Evolutionary conservation across 2,113 vertebrate genomes (phyloP).

Genomic region (Sterna hirundo): DNA sequence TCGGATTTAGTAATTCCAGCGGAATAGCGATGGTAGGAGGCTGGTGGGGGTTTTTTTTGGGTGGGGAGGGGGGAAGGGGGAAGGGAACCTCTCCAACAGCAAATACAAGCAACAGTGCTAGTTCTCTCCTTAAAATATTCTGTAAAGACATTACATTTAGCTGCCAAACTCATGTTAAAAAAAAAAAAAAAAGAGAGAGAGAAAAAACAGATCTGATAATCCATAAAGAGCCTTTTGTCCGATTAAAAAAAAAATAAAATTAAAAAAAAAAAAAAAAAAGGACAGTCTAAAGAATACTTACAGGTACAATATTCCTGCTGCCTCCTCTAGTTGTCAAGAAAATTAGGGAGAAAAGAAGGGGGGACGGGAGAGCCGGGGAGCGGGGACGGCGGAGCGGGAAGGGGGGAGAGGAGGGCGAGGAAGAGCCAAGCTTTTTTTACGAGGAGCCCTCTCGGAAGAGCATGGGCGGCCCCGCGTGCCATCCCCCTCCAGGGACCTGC

Average conservation of each 20-base stretch:
- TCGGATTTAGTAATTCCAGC: neutral
- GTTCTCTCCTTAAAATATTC: neutral
- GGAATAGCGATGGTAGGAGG: neutral
- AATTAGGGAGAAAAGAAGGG: neutral
- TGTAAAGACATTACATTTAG: neutral
- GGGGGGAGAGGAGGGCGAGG: neutral
- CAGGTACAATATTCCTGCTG: constrained; percentile 49
- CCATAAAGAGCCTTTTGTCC: neutral
- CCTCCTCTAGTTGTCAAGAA: constrained; percentile 43
- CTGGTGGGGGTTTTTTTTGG: neutral
- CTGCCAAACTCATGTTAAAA: neutral
- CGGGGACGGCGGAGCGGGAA: neutral
- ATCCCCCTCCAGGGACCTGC: constrained; percentile 66
- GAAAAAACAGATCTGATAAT: neutral
- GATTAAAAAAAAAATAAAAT: neutral
- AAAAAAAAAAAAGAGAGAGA: neutral
- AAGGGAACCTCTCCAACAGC: neutral
- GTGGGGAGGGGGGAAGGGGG: neutral
- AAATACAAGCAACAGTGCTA: neutral
- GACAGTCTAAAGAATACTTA: constrained; percentile 47
- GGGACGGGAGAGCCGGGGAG: constrained; percentile 8
- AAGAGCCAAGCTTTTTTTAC: neutral
- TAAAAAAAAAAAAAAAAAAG: neutral
- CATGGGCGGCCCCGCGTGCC: constrained; percentile 58
- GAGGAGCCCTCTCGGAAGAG: constrained; percentile 43